Percentiles rank a stretch among this genome's conserved stretches.
phyloP scores from a whole-genome alignment of 37 sponge, comb jelly and placozoan genomes.

The Petrosia ficiformis region DNA sequence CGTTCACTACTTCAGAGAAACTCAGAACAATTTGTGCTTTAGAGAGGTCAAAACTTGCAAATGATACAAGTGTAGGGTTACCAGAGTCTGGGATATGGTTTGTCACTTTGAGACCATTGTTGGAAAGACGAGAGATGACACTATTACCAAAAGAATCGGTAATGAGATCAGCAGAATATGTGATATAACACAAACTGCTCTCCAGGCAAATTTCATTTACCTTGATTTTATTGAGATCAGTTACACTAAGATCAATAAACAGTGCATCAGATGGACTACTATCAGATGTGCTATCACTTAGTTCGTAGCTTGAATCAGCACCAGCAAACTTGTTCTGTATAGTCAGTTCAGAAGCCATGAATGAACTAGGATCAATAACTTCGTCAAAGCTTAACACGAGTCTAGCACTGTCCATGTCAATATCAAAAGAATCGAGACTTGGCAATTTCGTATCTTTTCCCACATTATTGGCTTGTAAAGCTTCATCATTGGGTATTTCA shows the following conservation, averaged over 20 bases:
- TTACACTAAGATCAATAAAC: slow-evolving; percentile 35
- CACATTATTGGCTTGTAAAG: slow-evolving; percentile 32
- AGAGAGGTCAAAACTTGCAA: slow-evolving; percentile 69
- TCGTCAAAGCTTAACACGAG: slow-evolving; percentile 74
- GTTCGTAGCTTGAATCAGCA: background rate
- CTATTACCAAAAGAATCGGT: slow-evolving; percentile 42
- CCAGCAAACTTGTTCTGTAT: slow-evolving; percentile 45
- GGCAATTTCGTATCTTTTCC: slow-evolving; percentile 60
- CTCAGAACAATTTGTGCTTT: slow-evolving; percentile 51
- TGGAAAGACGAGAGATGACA: slow-evolving; percentile 27
- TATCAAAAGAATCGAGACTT: slow-evolving; percentile 51
- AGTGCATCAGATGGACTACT: slow-evolving; percentile 38
- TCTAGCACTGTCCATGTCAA: slow-evolving; percentile 59
- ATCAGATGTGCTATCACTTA: slow-evolving; percentile 28
- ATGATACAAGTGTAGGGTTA: slow-evolving; percentile 54
- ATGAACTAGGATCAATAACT: slow-evolving; percentile 52
- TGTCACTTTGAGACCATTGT: slow-evolving; percentile 37
- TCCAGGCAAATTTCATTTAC: slow-evolving; percentile 27
- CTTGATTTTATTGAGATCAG: slow-evolving; percentile 70
- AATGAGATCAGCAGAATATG: slow-evolving; percentile 55
- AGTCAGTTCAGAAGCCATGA: slow-evolving; percentile 47
- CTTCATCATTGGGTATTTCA: slow-evolving; percentile 37
- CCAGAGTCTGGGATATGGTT: slow-evolving; percentile 61
- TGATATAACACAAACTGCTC: slow-evolving; percentile 39
- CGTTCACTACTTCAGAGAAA: slow-evolving; percentile 80